Conservation (phyloP, 1,140 invertebrate genomes). For the Diachasmimorpha longicaudata region DNA sequence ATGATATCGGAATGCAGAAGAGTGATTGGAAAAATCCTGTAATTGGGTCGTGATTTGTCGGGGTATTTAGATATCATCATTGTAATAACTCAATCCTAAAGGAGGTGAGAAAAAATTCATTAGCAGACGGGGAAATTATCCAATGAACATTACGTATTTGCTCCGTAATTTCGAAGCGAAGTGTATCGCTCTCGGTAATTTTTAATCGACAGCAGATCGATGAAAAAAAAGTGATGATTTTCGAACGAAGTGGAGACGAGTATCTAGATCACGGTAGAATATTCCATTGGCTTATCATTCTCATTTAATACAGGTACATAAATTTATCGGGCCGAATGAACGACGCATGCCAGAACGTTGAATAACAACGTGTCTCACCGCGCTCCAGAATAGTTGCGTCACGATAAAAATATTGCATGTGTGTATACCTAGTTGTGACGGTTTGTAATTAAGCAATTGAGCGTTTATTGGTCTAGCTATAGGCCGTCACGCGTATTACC, state of each 20-base stretch:
- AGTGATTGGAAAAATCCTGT: neutral
- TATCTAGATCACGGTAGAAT: too few species aligned
- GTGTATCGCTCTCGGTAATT: too few species aligned
- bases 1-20: neutral
- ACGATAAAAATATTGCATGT: conserved; percentile 1
- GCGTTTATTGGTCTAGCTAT: conserved; percentile 20
- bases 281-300: neutral
- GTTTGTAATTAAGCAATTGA: conserved; percentile 25
- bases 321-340: neutral
- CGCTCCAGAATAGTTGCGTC: conserved; percentile 16
- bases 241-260: too few species aligned
- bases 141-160: too few species aligned
- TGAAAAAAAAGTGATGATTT: neutral
- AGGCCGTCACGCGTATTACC: conserved; percentile 6
- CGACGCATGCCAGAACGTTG: conserved; percentile 1
- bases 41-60: neutral
- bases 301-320: neutral
- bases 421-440: conserved; percentile 15
- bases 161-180: too few species aligned
- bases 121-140: too few species aligned
- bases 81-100: neutral
- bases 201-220: neutral
- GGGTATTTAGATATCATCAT: neutral
- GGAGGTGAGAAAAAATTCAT: neutral
- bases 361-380: conserved; percentile 1